Percentiles rank a stretch among this genome's conserved stretches.
Evolutionary conservation across 1,140 invertebrate species (phyloP).

Genomic region (Protaetia brevitarsis): DNA sequence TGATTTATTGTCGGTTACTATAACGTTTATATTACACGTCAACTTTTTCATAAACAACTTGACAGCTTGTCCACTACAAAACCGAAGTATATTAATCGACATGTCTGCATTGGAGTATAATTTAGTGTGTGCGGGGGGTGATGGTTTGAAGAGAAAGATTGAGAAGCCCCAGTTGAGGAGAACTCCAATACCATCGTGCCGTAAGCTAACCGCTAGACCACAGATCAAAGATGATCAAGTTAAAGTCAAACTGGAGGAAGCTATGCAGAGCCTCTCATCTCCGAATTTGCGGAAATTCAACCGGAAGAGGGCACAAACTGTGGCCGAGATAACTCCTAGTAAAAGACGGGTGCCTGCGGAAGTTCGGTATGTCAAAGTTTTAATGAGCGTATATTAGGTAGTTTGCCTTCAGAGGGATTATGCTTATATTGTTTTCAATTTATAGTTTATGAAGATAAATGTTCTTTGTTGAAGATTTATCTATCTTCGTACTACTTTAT

Average conservation of each 20-base stretch:
- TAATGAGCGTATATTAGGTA: too few relatives aligned
- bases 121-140: constrained; percentile 1
- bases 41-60: too few relatives aligned
- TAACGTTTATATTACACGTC: too few relatives aligned
- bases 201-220: not conserved
- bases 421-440: too few relatives aligned
- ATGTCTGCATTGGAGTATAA: constrained; percentile 13
- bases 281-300: not conserved
- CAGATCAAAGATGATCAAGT: not conserved
- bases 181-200: not conserved
- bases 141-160: not conserved
- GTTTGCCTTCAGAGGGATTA: too few relatives aligned
- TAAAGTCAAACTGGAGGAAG: not conserved
- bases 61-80: too few relatives aligned
- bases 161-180: not conserved
- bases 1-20: too few relatives aligned
- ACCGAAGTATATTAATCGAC: too few relatives aligned
- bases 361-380: too few relatives aligned
- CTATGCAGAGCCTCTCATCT: not conserved
- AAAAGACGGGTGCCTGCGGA: not conserved
- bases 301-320: not conserved
- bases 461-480: too few relatives aligned
- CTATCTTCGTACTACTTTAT: too few relatives aligned
- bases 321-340: constrained; percentile 10
- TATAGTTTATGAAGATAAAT: too few relatives aligned